Evolutionary conservation across 1,140 invertebrate species (phyloP).

Genomic region (Cyphomyrmex costatus): DNA sequence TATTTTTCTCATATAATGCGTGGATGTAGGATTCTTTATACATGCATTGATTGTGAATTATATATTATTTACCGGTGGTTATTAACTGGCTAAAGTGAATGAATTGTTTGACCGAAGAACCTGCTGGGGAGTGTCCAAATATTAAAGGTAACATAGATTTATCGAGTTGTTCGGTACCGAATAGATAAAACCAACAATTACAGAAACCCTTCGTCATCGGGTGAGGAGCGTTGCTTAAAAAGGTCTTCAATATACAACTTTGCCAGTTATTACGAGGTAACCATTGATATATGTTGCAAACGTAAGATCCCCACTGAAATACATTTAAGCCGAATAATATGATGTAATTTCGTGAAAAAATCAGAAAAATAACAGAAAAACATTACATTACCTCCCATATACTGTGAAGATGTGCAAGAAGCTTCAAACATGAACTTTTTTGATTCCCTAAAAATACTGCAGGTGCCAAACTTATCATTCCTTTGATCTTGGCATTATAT

Average conservation of each 20-base stretch:
- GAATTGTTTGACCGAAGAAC: conserved; percentile 90
- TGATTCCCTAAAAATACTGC: conserved; percentile 86
- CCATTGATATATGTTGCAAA: conserved; percentile 84
- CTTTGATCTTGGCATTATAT: conserved; percentile 89
- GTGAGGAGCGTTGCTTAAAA: conserved; percentile 82
- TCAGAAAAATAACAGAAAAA: conserved; percentile 36
- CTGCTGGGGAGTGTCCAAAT: conserved; percentile 91
- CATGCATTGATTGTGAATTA: background rate
- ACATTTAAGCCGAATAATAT: conserved; percentile 65
- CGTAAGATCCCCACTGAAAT: conserved; percentile 83
- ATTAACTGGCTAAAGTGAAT: conserved; percentile 88
- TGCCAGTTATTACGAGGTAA: conserved; percentile 83
- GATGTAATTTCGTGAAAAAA: conserved; percentile 30
- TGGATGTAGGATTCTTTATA: background rate
- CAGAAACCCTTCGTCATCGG: conserved; percentile 82
- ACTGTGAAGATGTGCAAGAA: conserved; percentile 78
- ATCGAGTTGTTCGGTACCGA: conserved; percentile 84
- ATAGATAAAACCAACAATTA: conserved; percentile 82
- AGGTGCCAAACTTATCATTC: conserved; percentile 90
- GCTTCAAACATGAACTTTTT: conserved; percentile 82
- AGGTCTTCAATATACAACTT: conserved; percentile 78
- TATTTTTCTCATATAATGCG: too few relatives aligned
- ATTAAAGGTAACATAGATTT: conserved; percentile 88
- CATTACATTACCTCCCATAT: conserved; percentile 81
- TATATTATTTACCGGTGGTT: conserved; percentile 79